A percentile compares a stretch with the other conserved stretches of the same genome.
Evolutionary conservation across 2,113 vertebrate species (phyloP).

Genomic region (Scatophagus argus): DNA sequence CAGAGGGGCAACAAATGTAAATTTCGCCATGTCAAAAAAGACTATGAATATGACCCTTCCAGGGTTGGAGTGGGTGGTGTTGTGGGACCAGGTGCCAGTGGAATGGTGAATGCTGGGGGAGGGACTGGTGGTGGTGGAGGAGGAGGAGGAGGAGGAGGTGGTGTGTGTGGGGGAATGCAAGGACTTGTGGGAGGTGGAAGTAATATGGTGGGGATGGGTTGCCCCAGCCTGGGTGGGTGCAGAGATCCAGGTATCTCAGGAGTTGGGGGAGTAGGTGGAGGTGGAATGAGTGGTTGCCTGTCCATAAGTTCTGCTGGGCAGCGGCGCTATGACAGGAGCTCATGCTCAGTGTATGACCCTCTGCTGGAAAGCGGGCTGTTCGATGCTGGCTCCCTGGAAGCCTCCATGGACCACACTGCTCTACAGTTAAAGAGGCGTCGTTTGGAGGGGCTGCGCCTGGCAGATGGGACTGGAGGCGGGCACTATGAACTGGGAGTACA

Average conservation of each 20-base stretch:
- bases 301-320: slow-evolving; percentile 76
- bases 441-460: slow-evolving; percentile 82
- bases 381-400: slow-evolving; percentile 88
- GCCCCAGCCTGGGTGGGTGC: slow-evolving; percentile 80
- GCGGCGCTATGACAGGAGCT: slow-evolving; percentile 84
- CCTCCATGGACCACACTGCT: slow-evolving; percentile 88
- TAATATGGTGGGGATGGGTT: slow-evolving; percentile 82
- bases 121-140: slow-evolving; percentile 67
- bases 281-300: slow-evolving; percentile 77
- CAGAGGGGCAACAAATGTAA: slow-evolving; percentile 96
- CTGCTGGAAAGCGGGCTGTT: slow-evolving; percentile 87
- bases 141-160: slow-evolving; percentile 61
- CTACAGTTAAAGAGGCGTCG: slow-evolving; percentile 93
- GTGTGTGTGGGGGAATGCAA: slow-evolving; percentile 78
- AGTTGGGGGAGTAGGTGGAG: slow-evolving; percentile 73
- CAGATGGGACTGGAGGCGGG: slow-evolving; percentile 83
- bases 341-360: slow-evolving; percentile 83
- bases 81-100: slow-evolving; percentile 74
- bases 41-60: slow-evolving; percentile 89
- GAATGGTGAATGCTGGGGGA: slow-evolving; percentile 76
- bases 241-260: slow-evolving; percentile 80
- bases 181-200: slow-evolving; percentile 80
- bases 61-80: slow-evolving; percentile 78
- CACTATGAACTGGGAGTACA: slow-evolving; percentile 94
- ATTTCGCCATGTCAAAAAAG: slow-evolving; percentile 94